These are phyloP conservation scores for Cyclophora albipunctata DNA, from an alignment of 2,888 invertebrate species.

Conservation along the genomic window DNA sequence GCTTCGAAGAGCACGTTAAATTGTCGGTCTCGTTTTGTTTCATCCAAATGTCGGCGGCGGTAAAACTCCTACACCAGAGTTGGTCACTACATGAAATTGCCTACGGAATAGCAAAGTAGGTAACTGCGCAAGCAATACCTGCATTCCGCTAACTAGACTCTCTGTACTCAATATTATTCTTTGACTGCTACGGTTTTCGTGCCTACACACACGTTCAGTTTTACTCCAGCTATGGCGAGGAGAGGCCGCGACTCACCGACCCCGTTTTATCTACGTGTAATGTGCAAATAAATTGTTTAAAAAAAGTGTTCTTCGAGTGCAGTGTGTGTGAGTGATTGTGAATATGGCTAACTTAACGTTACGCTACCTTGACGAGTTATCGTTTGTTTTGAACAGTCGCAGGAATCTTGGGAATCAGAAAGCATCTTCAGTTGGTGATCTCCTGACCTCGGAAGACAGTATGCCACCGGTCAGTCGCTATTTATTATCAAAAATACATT, in stretches of 20 bases:
- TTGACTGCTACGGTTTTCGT: too few relatives aligned
- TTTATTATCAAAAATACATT: background rate
- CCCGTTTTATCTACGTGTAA: slow-evolving; percentile 1
- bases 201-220: background rate
- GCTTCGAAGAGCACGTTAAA: too few relatives aligned
- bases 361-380: slow-evolving; percentile 70
- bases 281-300: background rate
- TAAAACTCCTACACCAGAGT: too few relatives aligned
- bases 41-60: too few relatives aligned
- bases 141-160: too few relatives aligned
- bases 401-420: slow-evolving; percentile 57
- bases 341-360: slow-evolving; percentile 66
- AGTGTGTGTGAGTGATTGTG: slow-evolving; percentile 25
- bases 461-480: slow-evolving; percentile 48
- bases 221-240: slow-evolving; percentile 4
- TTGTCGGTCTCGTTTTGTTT: too few relatives aligned
- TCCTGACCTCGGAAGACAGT: slow-evolving; percentile 63
- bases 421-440: slow-evolving; percentile 70
- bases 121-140: too few relatives aligned
- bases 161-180: too few relatives aligned
- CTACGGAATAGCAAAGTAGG: too few relatives aligned
- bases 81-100: too few relatives aligned
- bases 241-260: background rate
- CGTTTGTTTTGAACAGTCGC: slow-evolving; percentile 64
- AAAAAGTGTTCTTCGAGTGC: slow-evolving; percentile 22